Conservation (phyloP, 2,797 vertebrate genomes). For the Acanthurus tractus region DNA sequence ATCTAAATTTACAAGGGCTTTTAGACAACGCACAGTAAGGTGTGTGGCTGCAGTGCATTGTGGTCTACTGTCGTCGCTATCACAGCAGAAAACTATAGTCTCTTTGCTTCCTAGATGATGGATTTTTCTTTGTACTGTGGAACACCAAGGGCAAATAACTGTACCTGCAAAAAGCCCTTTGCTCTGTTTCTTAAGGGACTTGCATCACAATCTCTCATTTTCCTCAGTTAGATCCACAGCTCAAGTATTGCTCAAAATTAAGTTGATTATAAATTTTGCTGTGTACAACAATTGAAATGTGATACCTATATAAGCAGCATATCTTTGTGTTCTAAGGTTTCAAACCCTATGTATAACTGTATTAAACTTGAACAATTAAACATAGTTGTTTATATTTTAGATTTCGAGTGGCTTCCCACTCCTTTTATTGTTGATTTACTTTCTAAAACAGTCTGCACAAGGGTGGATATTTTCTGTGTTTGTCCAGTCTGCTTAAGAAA, state of each 20-base stretch:
- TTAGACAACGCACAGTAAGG: neutral
- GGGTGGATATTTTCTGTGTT: neutral
- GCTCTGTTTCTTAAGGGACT: slow-evolving; percentile 4
- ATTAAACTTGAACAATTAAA: neutral
- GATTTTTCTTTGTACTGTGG: slow-evolving; percentile 4
- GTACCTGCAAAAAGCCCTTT: neutral
- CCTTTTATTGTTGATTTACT: neutral
- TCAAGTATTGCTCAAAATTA: neutral
- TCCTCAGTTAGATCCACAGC: neutral
- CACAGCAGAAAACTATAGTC: neutral
- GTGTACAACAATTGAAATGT: neutral
- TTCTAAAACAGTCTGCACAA: neutral
- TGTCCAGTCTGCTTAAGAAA: slow-evolving; percentile 3
- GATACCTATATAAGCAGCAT: neutral
- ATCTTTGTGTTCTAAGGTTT: neutral
- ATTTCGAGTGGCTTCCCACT: neutral
- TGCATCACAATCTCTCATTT: neutral
- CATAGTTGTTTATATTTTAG: neutral
- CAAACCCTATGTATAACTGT: neutral
- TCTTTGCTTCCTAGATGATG: slow-evolving; percentile 3
- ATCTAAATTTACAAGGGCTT: neutral
- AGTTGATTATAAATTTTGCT: neutral
- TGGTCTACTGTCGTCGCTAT: neutral
- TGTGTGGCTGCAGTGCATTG: slow-evolving; percentile 12
- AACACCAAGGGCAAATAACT: neutral